Conservation (phyloP, 2,113 vertebrate species). For the Lepisosteus osseus region DNA sequence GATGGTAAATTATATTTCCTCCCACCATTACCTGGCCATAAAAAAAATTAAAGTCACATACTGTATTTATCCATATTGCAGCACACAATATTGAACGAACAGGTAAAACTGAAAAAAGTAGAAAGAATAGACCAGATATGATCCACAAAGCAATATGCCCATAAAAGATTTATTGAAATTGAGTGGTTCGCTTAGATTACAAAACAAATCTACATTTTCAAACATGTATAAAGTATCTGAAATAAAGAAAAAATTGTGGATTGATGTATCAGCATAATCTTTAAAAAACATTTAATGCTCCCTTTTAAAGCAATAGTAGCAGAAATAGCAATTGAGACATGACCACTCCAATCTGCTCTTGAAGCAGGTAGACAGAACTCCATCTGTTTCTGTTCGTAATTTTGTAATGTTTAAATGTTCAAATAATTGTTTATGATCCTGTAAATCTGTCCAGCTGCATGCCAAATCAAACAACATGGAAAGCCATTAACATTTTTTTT, state of each 20-base stretch:
- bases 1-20: constrained; percentile 65
- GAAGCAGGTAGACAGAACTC: neutral
- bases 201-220: no score
- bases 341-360: neutral
- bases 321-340: no score
- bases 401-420: constrained; percentile 14
- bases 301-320: no score
- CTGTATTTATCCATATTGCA: no score
- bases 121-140: constrained; percentile 1
- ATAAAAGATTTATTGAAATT: neutral
- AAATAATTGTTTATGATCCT: constrained; percentile 27
- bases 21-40: constrained; percentile 61
- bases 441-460: constrained; percentile 28
- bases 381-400: constrained; percentile 29
- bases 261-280: no score
- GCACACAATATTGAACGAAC: no score
- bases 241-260: no score
- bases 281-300: no score
- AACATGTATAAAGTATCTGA: no score
- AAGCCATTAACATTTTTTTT: neutral
- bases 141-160: neutral
- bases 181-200: no score
- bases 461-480: constrained; percentile 6
- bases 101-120: neutral
- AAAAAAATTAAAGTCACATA: constrained; percentile 13